These are phyloP conservation scores for Nothocercus nigrocapillus DNA, from an alignment of 2,113 vertebrate species.

Conservation along the genomic window DNA sequence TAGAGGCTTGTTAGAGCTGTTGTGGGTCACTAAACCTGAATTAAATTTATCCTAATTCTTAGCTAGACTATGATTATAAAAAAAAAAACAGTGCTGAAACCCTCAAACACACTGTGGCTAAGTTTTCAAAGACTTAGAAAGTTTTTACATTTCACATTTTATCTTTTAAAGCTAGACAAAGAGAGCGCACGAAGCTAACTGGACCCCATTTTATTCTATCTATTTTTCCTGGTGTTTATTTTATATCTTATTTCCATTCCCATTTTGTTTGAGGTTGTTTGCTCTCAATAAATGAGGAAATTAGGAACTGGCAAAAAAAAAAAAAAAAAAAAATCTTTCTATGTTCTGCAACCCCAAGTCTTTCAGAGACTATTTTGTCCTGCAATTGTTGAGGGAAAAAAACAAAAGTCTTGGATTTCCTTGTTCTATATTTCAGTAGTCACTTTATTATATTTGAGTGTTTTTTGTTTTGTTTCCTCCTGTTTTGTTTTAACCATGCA, in stretches of 20 bases:
- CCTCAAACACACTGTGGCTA: not conserved
- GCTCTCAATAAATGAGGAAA: not conserved
- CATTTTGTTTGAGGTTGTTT: not conserved
- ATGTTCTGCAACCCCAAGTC: not conserved
- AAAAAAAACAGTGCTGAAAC: not conserved
- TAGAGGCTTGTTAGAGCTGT: not conserved
- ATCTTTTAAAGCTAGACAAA: not conserved
- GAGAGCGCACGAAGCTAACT: accelerated
- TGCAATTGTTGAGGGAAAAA: accelerated
- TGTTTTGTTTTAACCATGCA: not conserved
- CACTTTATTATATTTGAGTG: not conserved
- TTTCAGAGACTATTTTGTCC: not conserved
- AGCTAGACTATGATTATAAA: not conserved
- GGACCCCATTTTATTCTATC: not conserved
- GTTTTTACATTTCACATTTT: not conserved
- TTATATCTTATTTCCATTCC: not conserved
- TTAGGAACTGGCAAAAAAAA: not conserved
- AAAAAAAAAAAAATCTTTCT: not conserved
- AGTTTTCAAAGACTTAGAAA: not conserved
- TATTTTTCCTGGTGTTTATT: not conserved
- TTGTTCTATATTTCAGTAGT: not conserved
- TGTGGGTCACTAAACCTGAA: not conserved
- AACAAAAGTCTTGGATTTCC: not conserved
- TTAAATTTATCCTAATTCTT: not conserved
- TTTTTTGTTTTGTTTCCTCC: not conserved